Evolutionary conservation across 2,113 vertebrate species (phyloP), one percentile per base, ranked within the genome.

Genomic region (Phylloscopus trochilus): DNA sequence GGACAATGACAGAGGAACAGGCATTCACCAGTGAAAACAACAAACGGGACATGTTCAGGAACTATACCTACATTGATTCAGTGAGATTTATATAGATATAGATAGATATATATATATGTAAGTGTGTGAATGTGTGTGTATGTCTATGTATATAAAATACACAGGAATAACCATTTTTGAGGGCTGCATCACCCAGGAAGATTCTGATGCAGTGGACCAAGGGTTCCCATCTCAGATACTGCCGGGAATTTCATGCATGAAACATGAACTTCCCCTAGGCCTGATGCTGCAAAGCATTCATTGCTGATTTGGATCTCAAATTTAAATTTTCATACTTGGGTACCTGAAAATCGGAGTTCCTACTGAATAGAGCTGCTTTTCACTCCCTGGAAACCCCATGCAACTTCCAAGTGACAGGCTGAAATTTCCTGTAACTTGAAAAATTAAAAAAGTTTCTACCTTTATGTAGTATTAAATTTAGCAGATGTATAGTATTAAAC

Each of bases 1-100:
- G 90, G 88, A 96, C 96, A 95, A 74, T 51, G 87, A 97, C 91
- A 96, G 94, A 94, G 92, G 89, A 96, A 91, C 79, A 95, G 91
- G 83, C 90, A 53, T 83, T 97, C 80, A 69, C 43, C 83, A 91
- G 63, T 86, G 83, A 96, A 92, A 92, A 92, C 67, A 91, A 96
- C 69, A 94, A 31, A 77, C 0, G 2, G 73, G 62, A 94, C 82
- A 72, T 39, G 47, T 96, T 97, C 85, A 96, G 83, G 77, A 96
- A 51, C 81, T 62, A 78, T 83, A 78, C 27, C 79, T 96, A 75
- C 93, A 96, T 96, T 77, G 83, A 91, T 94, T 86, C 92, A 92
- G 69, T 64, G 75, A 91, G 91, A 89, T 92, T 95, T 96, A 82
- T 88, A 87, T 94, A 64, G 79, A 16, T 63, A 90, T 95, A 64